Conservation (phyloP, 2,888 invertebrate species). For the Reticulitermes lucifugus region DNA sequence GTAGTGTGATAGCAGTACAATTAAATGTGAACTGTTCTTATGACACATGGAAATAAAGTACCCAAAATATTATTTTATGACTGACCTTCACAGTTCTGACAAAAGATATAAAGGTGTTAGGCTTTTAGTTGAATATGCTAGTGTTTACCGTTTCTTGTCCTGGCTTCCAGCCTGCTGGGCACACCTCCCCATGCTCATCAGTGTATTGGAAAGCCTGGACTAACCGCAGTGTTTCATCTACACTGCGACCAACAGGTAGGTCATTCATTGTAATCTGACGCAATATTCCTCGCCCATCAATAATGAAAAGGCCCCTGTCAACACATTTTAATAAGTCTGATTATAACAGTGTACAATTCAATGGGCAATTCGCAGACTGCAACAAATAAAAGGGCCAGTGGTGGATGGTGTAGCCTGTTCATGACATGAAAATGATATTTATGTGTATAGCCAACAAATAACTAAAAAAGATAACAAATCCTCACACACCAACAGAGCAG, state of each 20-base stretch:
- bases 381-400: too few species aligned
- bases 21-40: too few species aligned
- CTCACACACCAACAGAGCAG: too few species aligned
- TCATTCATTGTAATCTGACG: conserved; percentile 98
- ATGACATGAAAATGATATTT: too few species aligned
- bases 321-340: background rate
- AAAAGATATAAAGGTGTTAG: too few species aligned
- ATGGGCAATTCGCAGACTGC: too few species aligned
- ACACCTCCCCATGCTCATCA: conserved; percentile 93
- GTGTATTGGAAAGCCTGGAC: conserved; percentile 97
- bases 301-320: conserved; percentile 87
- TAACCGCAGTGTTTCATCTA: conserved; percentile 92
- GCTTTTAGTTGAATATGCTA: too few species aligned
- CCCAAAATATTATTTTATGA: conserved; percentile 14
- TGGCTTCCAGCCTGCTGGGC: conserved; percentile 96
- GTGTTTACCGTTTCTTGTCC: conserved; percentile 86
- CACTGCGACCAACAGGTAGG: conserved; percentile 91
- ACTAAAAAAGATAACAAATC: too few species aligned
- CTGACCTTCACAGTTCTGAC: too few species aligned
- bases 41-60: conserved; percentile 6
- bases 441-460: too few species aligned
- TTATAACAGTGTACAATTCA: too few species aligned
- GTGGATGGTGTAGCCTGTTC: too few species aligned
- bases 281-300: conserved; percentile 88
- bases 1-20: background rate